These are phyloP conservation scores for Xanthorhoe spadicearia DNA, from an alignment of 2,888 invertebrate genomes.

Conservation along the genomic window DNA sequence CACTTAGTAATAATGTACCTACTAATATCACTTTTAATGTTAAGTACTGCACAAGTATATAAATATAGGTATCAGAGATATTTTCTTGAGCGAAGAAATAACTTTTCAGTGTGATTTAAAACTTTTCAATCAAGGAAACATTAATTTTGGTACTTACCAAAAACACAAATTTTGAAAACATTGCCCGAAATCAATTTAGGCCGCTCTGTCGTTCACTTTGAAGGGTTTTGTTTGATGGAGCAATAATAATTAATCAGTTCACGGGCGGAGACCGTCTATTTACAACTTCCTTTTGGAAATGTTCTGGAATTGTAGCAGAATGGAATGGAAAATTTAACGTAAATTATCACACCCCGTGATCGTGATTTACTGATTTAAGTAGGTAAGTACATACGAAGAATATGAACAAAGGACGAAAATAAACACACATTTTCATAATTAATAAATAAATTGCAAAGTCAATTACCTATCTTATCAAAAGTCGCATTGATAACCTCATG, in stretches of 20 bases:
- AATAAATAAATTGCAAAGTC: too few relatives aligned
- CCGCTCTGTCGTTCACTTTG: constrained; percentile 61
- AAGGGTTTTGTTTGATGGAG: constrained; percentile 65
- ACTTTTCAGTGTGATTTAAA: not conserved
- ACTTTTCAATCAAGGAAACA: constrained; percentile 8
- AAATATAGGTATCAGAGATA: too few relatives aligned
- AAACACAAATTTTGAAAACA: constrained; percentile 33
- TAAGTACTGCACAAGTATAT: too few relatives aligned
- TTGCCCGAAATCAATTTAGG: constrained; percentile 50
- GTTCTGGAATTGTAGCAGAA: constrained; percentile 48
- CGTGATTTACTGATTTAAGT: not conserved
- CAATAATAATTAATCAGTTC: constrained; percentile 71
- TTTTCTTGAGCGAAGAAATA: not conserved
- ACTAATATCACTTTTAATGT: not conserved
- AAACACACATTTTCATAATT: too few relatives aligned
- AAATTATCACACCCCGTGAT: constrained; percentile 3
- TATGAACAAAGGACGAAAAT: too few relatives aligned
- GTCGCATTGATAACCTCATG: too few relatives aligned
- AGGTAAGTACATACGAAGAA: too few relatives aligned
- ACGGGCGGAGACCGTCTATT: constrained; percentile 57
- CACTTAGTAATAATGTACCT: not conserved
- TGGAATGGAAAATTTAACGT: constrained; percentile 32
- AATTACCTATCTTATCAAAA: too few relatives aligned
- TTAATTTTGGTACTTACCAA: constrained; percentile 15
- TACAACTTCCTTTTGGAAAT: constrained; percentile 65